phyloP scores from a whole-genome alignment of 2,888 invertebrate genomes.

The Leptura quadrifasciata region DNA sequence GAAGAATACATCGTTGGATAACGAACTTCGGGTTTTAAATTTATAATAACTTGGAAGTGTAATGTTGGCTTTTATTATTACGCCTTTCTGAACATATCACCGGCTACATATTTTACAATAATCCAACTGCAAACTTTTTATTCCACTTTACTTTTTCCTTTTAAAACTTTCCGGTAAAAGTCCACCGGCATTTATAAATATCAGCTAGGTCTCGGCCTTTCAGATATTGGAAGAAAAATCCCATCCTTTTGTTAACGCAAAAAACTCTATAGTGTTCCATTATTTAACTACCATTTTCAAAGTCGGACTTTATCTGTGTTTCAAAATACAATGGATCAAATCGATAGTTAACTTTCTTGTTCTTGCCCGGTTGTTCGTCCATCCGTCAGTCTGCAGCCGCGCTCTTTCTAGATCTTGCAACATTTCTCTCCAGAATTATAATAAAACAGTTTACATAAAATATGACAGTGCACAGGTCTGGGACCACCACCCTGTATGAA shows the following conservation, averaged over 20 bases:
- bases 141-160: slow-evolving; percentile 36
- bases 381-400: too few relatives aligned
- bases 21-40: slow-evolving; percentile 58
- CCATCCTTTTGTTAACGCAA: background rate
- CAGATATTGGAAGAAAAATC: slow-evolving; percentile 12
- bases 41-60: slow-evolving; percentile 55
- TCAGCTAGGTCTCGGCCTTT: slow-evolving; percentile 14
- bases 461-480: too few relatives aligned
- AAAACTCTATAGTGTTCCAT: too few relatives aligned
- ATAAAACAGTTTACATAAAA: too few relatives aligned
- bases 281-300: too few relatives aligned
- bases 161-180: slow-evolving; percentile 38
- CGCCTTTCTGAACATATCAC: slow-evolving; percentile 63
- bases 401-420: too few relatives aligned
- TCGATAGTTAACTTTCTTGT: too few relatives aligned
- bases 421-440: too few relatives aligned
- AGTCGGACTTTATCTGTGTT: too few relatives aligned
- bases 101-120: slow-evolving; percentile 59
- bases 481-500: too few relatives aligned
- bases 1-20: slow-evolving; percentile 54
- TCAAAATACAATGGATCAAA: too few relatives aligned
- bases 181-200: slow-evolving; percentile 37
- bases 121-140: slow-evolving; percentile 43
- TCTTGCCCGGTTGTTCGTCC: too few relatives aligned
- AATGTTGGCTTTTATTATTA: slow-evolving; percentile 62